Percentiles rank a stretch among this genome's conserved stretches.
These are phyloP conservation scores for Salminus brasiliensis DNA, from an alignment of 2,113 vertebrate species.

Conservation along the genomic window DNA sequence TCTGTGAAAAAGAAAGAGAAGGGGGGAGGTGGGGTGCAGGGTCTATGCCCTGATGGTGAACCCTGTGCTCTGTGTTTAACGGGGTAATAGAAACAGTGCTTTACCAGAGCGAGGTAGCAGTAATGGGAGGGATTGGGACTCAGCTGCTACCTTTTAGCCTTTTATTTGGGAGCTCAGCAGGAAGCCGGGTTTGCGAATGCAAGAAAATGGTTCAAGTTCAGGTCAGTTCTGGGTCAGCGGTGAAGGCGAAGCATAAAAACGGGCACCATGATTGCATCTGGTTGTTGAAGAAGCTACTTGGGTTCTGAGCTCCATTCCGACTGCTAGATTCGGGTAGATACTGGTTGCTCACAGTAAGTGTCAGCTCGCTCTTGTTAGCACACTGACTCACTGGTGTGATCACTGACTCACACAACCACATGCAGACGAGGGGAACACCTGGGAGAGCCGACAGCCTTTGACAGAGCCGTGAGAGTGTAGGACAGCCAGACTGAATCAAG, in stretches of 20 bases:
- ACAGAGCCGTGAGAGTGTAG: neutral
- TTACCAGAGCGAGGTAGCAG: slow-evolving; percentile 3
- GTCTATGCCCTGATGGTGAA: slow-evolving; percentile 34
- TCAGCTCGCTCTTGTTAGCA: neutral
- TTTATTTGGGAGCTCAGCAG: slow-evolving; percentile 73
- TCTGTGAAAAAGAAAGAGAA: slow-evolving; percentile 32
- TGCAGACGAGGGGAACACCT: slow-evolving; percentile 7
- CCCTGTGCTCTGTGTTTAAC: slow-evolving; percentile 56
- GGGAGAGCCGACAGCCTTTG: slow-evolving; percentile 6
- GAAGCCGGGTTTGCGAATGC: slow-evolving; percentile 59
- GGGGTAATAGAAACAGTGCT: slow-evolving; percentile 34
- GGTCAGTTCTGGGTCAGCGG: slow-evolving; percentile 8
- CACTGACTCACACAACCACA: neutral
- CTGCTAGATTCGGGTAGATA: too few species aligned
- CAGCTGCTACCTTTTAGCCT: slow-evolving; percentile 64
- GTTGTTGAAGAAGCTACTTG: neutral
- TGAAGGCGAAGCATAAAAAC: neutral
- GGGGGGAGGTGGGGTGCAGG: slow-evolving; percentile 42
- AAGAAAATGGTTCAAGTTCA: slow-evolving; percentile 16
- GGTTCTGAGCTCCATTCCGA: too few species aligned
- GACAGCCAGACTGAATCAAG: slow-evolving; percentile 22
- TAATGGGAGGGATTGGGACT: slow-evolving; percentile 60
- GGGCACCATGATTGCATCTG: neutral
- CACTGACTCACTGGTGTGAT: neutral
- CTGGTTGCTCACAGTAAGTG: neutral